Conservation (phyloP, 2,113 vertebrate species). For the Struthio camelus region DNA sequence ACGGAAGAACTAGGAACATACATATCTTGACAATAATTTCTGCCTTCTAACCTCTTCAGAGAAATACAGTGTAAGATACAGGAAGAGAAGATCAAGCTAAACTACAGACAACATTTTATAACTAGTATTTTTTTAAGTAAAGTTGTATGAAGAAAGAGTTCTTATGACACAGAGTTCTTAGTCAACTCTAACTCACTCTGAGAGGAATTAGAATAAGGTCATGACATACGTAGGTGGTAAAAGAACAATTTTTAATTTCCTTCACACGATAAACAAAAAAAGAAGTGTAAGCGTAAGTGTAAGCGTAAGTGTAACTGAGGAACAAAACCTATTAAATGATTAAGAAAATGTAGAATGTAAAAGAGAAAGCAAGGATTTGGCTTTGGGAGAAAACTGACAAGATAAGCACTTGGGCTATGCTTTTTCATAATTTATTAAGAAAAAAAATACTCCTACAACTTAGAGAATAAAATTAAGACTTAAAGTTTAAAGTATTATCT, state of each 20-base stretch:
- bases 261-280: not conserved
- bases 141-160: not conserved
- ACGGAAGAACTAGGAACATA: not conserved
- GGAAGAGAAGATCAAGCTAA: not conserved
- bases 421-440: conserved; percentile 1
- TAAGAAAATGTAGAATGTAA: not conserved
- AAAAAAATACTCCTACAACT: conserved; percentile 3
- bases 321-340: not conserved
- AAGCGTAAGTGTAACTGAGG: not conserved
- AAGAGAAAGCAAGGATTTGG: not conserved
- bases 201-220: not conserved
- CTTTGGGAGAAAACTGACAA: not conserved
- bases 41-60: not conserved
- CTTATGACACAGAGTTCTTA: no score
- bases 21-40: not conserved
- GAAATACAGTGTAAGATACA: not conserved
- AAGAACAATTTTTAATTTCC: not conserved
- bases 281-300: not conserved
- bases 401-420: not conserved
- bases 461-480: conserved; percentile 72
- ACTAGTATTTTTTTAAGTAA: not conserved
- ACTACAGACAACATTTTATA: not conserved
- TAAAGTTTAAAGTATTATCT: conserved; percentile 58
- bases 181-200: not conserved
- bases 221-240: not conserved